Conservation (phyloP, 1,140 invertebrate genomes). For the Ceratitis capitata region DNA sequence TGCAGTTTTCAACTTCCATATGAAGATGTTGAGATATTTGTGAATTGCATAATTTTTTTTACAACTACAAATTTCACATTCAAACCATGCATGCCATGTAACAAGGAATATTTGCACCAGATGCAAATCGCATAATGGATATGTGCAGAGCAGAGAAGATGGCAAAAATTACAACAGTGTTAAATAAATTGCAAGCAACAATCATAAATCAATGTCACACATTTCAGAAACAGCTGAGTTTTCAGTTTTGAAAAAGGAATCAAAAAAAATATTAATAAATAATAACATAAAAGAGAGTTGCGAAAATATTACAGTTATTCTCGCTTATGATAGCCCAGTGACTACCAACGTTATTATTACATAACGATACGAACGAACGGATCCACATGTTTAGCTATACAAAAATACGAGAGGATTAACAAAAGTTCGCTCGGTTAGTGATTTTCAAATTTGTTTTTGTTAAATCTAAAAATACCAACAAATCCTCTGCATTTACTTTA, state of each 20-base stretch:
- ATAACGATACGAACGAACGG: neutral
- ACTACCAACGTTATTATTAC: neutral
- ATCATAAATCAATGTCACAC: constrained; percentile 34
- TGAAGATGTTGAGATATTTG: neutral
- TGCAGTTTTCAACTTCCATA: too few relatives aligned
- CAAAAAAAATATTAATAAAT: neutral
- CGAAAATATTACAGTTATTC: neutral
- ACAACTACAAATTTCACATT: neutral
- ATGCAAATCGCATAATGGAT: neutral
- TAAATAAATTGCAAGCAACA: constrained; percentile 31
- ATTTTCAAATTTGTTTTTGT: too few relatives aligned
- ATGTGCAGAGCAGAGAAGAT: neutral
- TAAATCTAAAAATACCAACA: too few relatives aligned
- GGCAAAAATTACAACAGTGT: neutral
- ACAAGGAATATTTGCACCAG: neutral
- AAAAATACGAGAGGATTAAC: too few relatives aligned
- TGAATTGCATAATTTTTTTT: neutral
- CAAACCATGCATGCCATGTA: neutral
- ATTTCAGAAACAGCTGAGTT: constrained; percentile 14
- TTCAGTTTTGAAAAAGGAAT: neutral
- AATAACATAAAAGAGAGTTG: neutral
- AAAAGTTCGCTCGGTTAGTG: too few relatives aligned
- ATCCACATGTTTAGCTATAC: too few relatives aligned
- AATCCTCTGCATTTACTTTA: too few relatives aligned
- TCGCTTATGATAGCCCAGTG: neutral